These are phyloP conservation scores for Gallinago undulata DNA, from an alignment of 2,113 vertebrate species.

Conservation along the genomic window DNA sequence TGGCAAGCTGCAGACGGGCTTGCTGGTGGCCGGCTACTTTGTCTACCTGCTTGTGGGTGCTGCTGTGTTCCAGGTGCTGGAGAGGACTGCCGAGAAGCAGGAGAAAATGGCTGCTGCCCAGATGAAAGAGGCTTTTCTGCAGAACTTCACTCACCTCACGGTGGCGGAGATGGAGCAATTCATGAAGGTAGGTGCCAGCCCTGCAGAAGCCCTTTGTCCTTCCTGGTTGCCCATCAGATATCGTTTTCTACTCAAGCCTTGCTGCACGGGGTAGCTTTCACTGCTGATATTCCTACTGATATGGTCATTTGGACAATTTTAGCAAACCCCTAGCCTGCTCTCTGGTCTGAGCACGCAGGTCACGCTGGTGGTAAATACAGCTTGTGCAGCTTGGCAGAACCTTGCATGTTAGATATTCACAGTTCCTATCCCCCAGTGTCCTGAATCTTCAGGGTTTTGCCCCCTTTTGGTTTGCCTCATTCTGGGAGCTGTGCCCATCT, in stretches of 20 bases:
- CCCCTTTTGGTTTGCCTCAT: background rate
- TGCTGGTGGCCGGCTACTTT: constrained; percentile 33
- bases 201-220: background rate
- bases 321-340: background rate
- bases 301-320: background rate
- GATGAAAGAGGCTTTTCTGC: constrained; percentile 65
- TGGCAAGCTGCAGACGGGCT: constrained; percentile 8
- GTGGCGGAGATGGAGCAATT: constrained; percentile 63
- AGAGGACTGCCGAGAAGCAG: constrained; percentile 37
- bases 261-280: background rate
- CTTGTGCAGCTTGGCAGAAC: background rate
- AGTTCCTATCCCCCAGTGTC: fast-evolving
- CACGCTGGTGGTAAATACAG: background rate
- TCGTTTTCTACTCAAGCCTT: background rate
- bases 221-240: background rate
- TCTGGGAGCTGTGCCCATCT: background rate
- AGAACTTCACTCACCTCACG: constrained; percentile 48
- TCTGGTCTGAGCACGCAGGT: background rate
- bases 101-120: constrained; percentile 45
- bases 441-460: background rate
- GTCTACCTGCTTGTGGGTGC: constrained; percentile 64
- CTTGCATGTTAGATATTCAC: background rate
- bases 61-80: constrained; percentile 65
- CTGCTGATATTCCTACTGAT: background rate
- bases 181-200: constrained; percentile 58